These are phyloP conservation scores for Tragelaphus buxtoni DNA, from an alignment of 2,113 vertebrate species.

Conservation along the genomic window DNA sequence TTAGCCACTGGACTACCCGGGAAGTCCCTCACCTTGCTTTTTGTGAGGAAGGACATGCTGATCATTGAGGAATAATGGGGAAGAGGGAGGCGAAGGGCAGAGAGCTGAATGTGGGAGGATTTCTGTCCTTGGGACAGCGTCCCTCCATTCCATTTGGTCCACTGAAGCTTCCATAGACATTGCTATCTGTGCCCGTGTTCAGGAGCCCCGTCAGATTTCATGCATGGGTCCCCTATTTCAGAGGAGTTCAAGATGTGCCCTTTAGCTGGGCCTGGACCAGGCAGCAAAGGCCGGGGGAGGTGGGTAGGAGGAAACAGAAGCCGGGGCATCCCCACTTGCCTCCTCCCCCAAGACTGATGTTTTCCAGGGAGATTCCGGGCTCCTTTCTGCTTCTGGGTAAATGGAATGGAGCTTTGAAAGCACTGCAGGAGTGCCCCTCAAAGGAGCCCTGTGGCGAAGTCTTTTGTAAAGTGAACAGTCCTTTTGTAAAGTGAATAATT, in stretches of 20 bases:
- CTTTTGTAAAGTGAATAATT: slow-evolving; percentile 57
- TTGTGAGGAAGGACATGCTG: neutral
- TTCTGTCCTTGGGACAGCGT: neutral
- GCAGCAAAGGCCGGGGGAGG: neutral
- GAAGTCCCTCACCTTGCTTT: neutral
- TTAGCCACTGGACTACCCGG: neutral
- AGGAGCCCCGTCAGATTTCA: neutral
- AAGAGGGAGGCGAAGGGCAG: neutral
- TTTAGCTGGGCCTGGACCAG: neutral
- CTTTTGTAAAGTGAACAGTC: slow-evolving; percentile 59
- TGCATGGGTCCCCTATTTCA: neutral
- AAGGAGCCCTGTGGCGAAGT: neutral
- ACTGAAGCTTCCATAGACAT: neutral
- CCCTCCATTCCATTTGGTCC: neutral
- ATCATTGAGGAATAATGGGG: neutral
- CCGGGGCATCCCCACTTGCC: neutral
- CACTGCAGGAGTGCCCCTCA: slow-evolving; percentile 1
- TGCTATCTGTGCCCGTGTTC: neutral
- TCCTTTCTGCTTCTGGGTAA: neutral
- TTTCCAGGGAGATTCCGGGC: neutral
- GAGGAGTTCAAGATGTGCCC: neutral
- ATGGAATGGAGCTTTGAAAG: neutral
- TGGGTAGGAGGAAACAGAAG: neutral
- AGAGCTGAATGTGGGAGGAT: neutral
- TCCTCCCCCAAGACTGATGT: neutral